Evolutionary conservation across 1,140 invertebrate species (phyloP).

Genomic region (Physella acuta): DNA sequence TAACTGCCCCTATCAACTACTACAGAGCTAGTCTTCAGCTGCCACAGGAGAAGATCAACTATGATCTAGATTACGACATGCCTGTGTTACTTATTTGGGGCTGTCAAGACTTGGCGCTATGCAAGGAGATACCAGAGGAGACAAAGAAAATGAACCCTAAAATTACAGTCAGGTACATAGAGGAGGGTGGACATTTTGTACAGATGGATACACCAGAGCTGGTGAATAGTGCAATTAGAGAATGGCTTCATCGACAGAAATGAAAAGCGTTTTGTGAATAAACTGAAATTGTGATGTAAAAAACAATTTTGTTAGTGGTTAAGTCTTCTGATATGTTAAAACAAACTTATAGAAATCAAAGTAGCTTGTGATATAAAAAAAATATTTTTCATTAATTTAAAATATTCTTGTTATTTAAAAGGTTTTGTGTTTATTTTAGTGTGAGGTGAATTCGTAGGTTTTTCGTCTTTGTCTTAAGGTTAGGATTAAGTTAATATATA

Average conservation of each 20-base stretch:
- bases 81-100: conserved; percentile 70
- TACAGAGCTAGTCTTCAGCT: conserved; percentile 62
- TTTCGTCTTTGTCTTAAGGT: too few relatives aligned
- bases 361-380: neutral
- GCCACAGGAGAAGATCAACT: neutral
- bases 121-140: conserved; percentile 29
- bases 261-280: neutral
- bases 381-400: neutral
- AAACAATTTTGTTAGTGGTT: neutral
- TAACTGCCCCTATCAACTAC: conserved; percentile 80
- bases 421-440: too few relatives aligned
- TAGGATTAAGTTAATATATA: too few relatives aligned
- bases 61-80: conserved; percentile 38
- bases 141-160: neutral
- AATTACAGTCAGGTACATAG: conserved; percentile 12
- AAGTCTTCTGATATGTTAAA: neutral
- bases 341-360: neutral
- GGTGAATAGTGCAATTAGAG: conserved; percentile 16
- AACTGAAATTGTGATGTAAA: neutral
- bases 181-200: conserved; percentile 10
- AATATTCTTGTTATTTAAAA: neutral
- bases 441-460: too few relatives aligned
- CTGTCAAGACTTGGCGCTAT: conserved; percentile 68
- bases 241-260: conserved; percentile 7
- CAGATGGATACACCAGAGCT: conserved; percentile 4